A percentile compares a stretch with the other conserved stretches of the same genome.
Conservation (phyloP, 2,797 vertebrate species). For the Pogonophryne albipinna region DNA sequence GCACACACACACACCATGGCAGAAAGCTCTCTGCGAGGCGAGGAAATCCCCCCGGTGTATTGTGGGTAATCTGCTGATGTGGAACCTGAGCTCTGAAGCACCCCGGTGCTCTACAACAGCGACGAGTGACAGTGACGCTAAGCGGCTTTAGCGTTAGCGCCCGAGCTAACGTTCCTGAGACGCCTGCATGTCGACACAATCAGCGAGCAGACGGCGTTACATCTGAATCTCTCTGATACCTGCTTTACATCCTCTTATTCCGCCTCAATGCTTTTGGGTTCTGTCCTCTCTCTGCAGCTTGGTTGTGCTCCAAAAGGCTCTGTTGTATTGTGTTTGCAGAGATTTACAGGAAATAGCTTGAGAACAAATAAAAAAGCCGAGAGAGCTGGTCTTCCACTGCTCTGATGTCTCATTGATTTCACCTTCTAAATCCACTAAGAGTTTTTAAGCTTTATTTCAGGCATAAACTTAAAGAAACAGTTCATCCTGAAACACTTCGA, state of each 20-base stretch:
- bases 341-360: constrained; percentile 4
- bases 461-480: constrained; percentile 47
- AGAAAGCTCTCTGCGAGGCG: constrained; percentile 49
- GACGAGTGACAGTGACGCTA: constrained; percentile 73
- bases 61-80: constrained; percentile 78
- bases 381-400: constrained; percentile 32
- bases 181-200: constrained; percentile 41
- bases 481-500: background rate
- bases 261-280: background rate
- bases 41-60: constrained; percentile 71
- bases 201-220: background rate
- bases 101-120: constrained; percentile 60
- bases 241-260: constrained; percentile 21
- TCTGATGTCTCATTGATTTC: constrained; percentile 64
- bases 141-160: constrained; percentile 67
- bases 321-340: constrained; percentile 4
- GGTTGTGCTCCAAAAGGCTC: background rate
- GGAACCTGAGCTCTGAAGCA: constrained; percentile 73
- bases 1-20: constrained; percentile 9
- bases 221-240: constrained; percentile 36
- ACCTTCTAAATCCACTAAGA: constrained; percentile 62
- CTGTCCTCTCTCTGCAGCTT: background rate
- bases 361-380: background rate
- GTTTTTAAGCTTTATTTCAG: constrained; percentile 54
- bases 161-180: constrained; percentile 41